Percentiles rank a stretch among this genome's conserved stretches.
Conservation (phyloP, 2,113 vertebrate species). For the Urocitellus parryii region DNA sequence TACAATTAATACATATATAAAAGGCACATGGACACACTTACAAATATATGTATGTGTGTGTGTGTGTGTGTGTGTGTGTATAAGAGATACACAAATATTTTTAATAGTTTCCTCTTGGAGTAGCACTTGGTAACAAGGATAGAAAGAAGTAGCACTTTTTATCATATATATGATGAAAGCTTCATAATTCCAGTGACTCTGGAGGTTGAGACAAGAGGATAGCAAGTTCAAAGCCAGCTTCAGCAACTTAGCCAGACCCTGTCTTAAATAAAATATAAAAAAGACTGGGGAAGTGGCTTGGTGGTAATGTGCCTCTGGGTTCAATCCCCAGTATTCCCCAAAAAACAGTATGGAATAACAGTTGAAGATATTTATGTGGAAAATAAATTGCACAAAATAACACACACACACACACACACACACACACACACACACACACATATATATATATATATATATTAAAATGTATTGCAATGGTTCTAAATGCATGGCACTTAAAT, state of each 20-base stretch:
- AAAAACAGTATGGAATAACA: background rate
- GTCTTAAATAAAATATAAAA: too few species aligned
- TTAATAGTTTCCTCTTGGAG: conserved; percentile 13
- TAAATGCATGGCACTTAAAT: conserved; percentile 52
- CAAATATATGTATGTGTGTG: background rate
- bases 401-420: too few species aligned
- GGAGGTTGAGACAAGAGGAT: too few species aligned
- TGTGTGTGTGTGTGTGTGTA: background rate
- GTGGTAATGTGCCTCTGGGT: too few species aligned
- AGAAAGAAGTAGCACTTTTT: background rate
- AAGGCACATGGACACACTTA: background rate
- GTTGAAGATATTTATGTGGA: conserved; percentile 32
- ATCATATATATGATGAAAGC: too few species aligned
- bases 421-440: too few species aligned
- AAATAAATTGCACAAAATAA: background rate
- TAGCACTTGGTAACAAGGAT: background rate
- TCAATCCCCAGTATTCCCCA: background rate
- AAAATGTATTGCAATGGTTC: background rate
- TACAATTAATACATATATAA: conserved; percentile 6
- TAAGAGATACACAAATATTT: conserved; percentile 15
- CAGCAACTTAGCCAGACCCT: too few species aligned
- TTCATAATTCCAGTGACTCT: too few species aligned
- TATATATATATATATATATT: too few species aligned
- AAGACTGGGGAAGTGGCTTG: too few species aligned
- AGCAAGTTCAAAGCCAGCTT: too few species aligned